Base-by-base conservation (phyloP, 2,797 vertebrate species). In the Poeciliopsis presidionis region DNA sequence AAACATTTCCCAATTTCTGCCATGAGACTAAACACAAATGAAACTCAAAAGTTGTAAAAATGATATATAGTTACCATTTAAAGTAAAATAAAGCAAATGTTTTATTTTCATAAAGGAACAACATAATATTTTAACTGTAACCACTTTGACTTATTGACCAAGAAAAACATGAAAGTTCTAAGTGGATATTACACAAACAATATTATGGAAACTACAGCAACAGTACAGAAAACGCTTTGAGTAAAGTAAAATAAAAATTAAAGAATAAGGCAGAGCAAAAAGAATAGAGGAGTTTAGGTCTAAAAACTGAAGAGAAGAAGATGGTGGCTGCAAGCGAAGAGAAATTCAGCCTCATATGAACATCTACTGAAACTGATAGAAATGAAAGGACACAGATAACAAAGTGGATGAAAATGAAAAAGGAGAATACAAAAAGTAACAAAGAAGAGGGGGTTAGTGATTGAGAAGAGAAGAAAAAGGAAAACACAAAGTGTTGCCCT, bases 401-500 rank as follows among this genome's bases (percentile, higher is more conserved):
- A 86, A 78, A 72, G 36, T 43, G 57, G 39, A 33, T 41, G 72
- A 84, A 77, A 85, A 88, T 77, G 81, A 86, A 76, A 80, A 63
- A 63, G 12, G 16, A 69, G 51, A 39, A 72, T 71, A 85, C 78
- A 45, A 81, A 70, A 86, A 80, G 46, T 51, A 79, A 84, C 46
- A 78, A 41, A 33, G n/a, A 16, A 18, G 61, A 43, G 22, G 59
- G 22, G 33, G 59, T 30, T 47, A 51, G 8, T 33, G 14, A 74
- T 22, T 55, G n/a, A 75, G 49, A n/a, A 71, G 75, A 81, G 36
- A 81, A 82, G 80, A 46, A 46, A 70, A 33, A 78, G 63, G 67
- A 79, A 46, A 69, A 74, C 73, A 87, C 74, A 79, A 76, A 92
- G 89, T 83, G 84, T 46, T 91, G 89, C 88, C 87, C 91, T 91